Evolutionary conservation across 1,140 invertebrate species (phyloP).

Genomic region (Tyrophagus putrescentiae): DNA sequence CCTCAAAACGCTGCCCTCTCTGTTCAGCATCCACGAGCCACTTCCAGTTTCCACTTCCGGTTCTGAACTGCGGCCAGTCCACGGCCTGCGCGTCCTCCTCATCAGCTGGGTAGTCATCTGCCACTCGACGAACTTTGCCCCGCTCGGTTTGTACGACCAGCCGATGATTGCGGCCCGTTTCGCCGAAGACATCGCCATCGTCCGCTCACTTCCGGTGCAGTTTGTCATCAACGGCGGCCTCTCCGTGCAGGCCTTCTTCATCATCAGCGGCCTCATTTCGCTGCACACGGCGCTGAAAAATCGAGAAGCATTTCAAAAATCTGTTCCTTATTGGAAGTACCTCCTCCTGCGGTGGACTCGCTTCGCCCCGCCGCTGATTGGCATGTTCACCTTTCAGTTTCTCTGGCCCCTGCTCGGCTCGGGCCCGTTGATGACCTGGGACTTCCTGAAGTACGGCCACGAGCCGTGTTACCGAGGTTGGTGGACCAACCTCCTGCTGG

Average conservation of each 20-base stretch:
- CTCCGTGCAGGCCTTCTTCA: slow-evolving; percentile 9
- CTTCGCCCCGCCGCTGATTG: slow-evolving; percentile 13
- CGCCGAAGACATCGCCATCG: not conserved
- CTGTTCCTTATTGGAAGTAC: slow-evolving; percentile 12
- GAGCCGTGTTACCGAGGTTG: slow-evolving; percentile 20
- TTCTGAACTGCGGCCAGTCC: slow-evolving; percentile 2
- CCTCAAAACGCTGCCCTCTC: no score
- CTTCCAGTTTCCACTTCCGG: no score
- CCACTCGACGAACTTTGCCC: slow-evolving; percentile 18
- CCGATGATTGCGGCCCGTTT: slow-evolving; percentile 19
- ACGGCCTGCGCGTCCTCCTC: slow-evolving; percentile 10
- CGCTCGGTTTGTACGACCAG: slow-evolving; percentile 18
- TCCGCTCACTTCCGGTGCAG: slow-evolving; percentile 5
- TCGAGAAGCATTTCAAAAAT: not conserved
- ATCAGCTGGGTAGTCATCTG: slow-evolving; percentile 14
- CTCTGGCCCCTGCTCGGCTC: slow-evolving; percentile 9
- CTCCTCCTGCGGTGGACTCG: slow-evolving; percentile 8
- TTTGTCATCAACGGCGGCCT: slow-evolving; percentile 15
- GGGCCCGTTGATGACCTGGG: slow-evolving; percentile 16
- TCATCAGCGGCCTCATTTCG: slow-evolving; percentile 16
- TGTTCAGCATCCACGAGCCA: no score
- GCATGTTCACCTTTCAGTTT: slow-evolving; percentile 16
- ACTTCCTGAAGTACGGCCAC: slow-evolving; percentile 8
- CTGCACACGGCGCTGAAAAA: slow-evolving; percentile 17
- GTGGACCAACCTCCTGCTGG: slow-evolving; percentile 18